Percentiles rank a stretch among this genome's conserved stretches.
These are phyloP conservation scores for Chironomus tentans DNA, from an alignment of 2,888 invertebrate species.

Conservation along the genomic window DNA sequence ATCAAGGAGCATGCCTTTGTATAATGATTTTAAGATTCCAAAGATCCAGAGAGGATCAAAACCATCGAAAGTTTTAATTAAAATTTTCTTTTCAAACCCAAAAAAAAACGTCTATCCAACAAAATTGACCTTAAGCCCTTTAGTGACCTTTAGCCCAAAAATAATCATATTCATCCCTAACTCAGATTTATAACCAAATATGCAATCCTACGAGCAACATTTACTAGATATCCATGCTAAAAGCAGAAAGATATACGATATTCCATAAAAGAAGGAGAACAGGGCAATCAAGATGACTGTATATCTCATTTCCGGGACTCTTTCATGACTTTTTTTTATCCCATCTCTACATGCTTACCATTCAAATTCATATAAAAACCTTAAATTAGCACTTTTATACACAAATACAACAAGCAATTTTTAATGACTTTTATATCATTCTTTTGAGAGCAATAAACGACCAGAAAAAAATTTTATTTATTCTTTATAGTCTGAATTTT, in stretches of 20 bases:
- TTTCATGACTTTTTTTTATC: background rate
- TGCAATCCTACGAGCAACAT: too few relatives aligned
- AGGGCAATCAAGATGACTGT: background rate
- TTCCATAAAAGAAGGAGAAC: background rate
- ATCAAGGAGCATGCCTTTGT: too few relatives aligned
- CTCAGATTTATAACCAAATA: too few relatives aligned
- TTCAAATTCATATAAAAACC: background rate
- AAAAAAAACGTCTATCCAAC: too few relatives aligned
- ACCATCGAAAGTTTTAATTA: too few relatives aligned
- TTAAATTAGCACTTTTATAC: slow-evolving; percentile 3
- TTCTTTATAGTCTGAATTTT: background rate
- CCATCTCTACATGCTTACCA: background rate
- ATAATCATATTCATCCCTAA: too few relatives aligned
- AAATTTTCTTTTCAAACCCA: too few relatives aligned
- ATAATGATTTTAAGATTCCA: too few relatives aligned
- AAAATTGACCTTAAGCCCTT: too few relatives aligned
- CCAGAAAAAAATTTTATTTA: background rate
- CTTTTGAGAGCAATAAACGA: slow-evolving; percentile 2
- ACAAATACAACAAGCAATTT: background rate
- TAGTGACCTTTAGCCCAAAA: too few relatives aligned
- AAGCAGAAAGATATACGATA: background rate
- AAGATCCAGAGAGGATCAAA: too few relatives aligned
- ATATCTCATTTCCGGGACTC: background rate
- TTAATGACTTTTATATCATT: slow-evolving; percentile 8
- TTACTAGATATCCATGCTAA: too few relatives aligned